A percentile compares a stretch with the other conserved stretches of the same genome.
Evolutionary conservation across 2,888 invertebrate genomes (phyloP).

Genomic region (Lepidocyrtoides sp.): DNA sequence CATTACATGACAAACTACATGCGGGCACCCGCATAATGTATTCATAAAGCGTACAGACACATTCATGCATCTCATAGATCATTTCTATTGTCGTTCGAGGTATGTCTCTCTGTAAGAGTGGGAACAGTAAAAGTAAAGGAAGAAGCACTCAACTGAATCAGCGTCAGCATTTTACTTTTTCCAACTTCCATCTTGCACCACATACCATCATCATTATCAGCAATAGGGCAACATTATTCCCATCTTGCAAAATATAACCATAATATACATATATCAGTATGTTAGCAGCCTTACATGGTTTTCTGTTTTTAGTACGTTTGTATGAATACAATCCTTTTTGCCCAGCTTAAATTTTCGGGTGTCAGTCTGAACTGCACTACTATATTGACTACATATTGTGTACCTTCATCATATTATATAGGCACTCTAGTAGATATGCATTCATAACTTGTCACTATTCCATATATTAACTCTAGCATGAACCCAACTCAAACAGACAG

Average conservation of each 20-base stretch:
- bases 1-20: slow-evolving; percentile 20
- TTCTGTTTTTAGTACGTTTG: background rate
- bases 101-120: slow-evolving; percentile 31
- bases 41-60: slow-evolving; percentile 60
- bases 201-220: slow-evolving; percentile 38
- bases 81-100: slow-evolving; percentile 66
- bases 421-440: too few relatives aligned
- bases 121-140: slow-evolving; percentile 14
- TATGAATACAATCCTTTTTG: too few relatives aligned
- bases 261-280: background rate
- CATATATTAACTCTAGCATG: too few relatives aligned
- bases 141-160: slow-evolving; percentile 61
- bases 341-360: too few relatives aligned
- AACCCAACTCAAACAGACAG: background rate
- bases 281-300: too few relatives aligned
- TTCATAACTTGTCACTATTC: background rate
- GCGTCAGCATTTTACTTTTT: slow-evolving; percentile 61
- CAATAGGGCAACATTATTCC: background rate
- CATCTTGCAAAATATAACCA: background rate
- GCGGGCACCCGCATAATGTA: slow-evolving; percentile 37
- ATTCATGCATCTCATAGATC: slow-evolving; percentile 71
- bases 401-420: too few relatives aligned
- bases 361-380: too few relatives aligned
- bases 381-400: too few relatives aligned
- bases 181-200: slow-evolving; percentile 12